Evolutionary conservation across 2,113 vertebrate species (phyloP).

Genomic region (Puma concolor): DNA sequence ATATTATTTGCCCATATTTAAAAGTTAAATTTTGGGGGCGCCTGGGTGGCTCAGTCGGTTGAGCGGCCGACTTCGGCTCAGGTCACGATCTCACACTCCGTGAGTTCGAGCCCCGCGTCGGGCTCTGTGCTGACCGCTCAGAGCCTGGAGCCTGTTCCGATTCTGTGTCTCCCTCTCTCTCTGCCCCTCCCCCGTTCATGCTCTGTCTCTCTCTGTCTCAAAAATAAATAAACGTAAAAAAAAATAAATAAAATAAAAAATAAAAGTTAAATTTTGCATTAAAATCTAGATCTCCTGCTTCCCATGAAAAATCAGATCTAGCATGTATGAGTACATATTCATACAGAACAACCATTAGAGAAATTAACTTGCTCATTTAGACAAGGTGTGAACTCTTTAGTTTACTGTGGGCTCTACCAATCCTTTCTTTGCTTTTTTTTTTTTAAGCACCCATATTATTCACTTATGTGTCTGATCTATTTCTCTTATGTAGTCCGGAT

Average conservation of each 20-base stretch:
- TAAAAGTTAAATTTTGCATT: background rate
- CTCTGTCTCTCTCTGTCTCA: too few species aligned
- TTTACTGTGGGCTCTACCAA: background rate
- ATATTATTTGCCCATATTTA: background rate
- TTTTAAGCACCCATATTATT: background rate
- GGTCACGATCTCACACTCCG: too few species aligned
- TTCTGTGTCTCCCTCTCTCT: too few species aligned
- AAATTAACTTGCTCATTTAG: background rate
- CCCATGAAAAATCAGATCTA: background rate
- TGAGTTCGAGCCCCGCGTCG: too few species aligned
- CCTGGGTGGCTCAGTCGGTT: too few species aligned
- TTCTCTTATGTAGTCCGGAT: background rate
- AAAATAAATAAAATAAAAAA: too few species aligned
- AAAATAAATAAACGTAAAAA: too few species aligned
- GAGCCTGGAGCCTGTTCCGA: too few species aligned
- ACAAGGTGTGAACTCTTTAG: background rate
- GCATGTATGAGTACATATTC: background rate
- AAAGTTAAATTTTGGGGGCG: background rate
- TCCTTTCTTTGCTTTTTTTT: background rate
- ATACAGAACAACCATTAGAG: background rate
- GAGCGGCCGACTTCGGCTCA: too few species aligned
- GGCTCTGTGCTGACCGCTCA: too few species aligned
- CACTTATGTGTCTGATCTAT: background rate
- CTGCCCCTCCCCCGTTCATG: too few species aligned
- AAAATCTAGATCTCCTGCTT: background rate